Base-by-base conservation (phyloP, 2,797 vertebrate species). In the Sebastes hubbsi region DNA sequence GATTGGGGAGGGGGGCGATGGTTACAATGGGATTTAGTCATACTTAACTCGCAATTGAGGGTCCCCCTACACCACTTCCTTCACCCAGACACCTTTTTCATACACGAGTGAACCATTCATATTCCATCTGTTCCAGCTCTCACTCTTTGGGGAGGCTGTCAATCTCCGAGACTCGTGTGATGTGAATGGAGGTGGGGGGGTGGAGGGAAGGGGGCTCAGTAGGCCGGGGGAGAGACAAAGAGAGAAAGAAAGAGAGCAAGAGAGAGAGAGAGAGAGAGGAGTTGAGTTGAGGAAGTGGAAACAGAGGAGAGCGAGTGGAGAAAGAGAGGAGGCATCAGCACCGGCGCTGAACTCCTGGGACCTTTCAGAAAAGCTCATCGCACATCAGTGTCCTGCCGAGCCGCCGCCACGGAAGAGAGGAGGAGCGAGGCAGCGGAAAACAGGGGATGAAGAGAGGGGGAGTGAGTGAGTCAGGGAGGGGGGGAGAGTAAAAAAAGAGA, bases 121-220 rank as follows among this genome's bases (percentile, higher is more conserved):
- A 96, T 98, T 98, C 98, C 97, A 99, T 99, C 98, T 99, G 97
- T 97, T 97, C 95, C 96, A 96, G 95, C 92, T 94, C 96, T 97
- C 97, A 97, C 96, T 98, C 97, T 95, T 97, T 96, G 97, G 97
- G 97, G 97, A 97, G 95, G 95, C 97, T 98, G 97, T 98, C 98
- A 99, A 98, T 98, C 97, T 97, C 96, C 91, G 88, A 91, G 94
- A 95, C 95, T 97, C 96, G 96, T 97, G 97, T 98, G 98, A 98
- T 96, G 96, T 79, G 83, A 87, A 77, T 27, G 70, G 96, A 94
- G 95, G 94, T 94, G 95, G 95, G 54, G 68, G 42, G 5, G 32
- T 18, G 62, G 46, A 24, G 18, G 61, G 34, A 29, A 32, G 38
- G 46, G 63, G 54, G 32, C 18, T 69, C 94, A 93, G 94, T 93